Conservation (phyloP, 2,113 vertebrate species). For the Nicator chloris region DNA sequence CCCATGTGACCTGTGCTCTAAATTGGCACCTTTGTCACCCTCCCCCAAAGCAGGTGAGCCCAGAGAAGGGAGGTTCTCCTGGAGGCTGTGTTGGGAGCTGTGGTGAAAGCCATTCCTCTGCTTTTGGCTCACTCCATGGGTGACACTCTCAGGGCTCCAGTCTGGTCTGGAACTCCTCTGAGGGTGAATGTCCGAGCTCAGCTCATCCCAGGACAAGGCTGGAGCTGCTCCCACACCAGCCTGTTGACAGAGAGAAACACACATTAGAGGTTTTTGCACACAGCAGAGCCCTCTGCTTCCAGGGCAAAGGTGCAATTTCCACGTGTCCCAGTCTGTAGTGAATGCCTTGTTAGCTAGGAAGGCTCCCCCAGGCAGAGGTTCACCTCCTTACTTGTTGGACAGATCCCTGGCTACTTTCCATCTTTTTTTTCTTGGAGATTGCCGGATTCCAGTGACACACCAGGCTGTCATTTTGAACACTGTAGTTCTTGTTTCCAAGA, state of each 20-base stretch:
- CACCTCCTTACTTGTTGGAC: slow-evolving; percentile 68
- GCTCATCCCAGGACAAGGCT: background rate
- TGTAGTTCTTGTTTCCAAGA: slow-evolving; percentile 87
- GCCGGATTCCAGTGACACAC: slow-evolving; percentile 89
- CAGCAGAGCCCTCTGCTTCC: background rate
- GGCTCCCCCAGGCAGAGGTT: background rate
- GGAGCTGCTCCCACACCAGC: slow-evolving; percentile 28
- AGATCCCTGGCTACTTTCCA: slow-evolving; percentile 52
- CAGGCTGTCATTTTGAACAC: slow-evolving; percentile 88
- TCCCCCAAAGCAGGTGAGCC: background rate
- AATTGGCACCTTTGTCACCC: background rate
- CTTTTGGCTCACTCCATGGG: background rate
- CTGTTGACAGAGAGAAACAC: background rate
- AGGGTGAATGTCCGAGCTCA: background rate
- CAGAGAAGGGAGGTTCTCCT: background rate
- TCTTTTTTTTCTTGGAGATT: slow-evolving; percentile 73
- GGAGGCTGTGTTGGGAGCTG: background rate
- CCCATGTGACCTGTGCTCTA: background rate
- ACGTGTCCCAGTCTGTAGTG: background rate
- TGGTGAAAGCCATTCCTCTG: background rate
- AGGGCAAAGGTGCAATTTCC: background rate
- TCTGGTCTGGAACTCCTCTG: background rate
- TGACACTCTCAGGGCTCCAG: background rate
- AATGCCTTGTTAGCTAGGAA: background rate
- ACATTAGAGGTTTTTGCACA: rapidly evolving